Evolutionary conservation across 2,113 vertebrate species (phyloP), one percentile per base, ranked within the genome.

Genomic region (Rissa tridactyla): DNA sequence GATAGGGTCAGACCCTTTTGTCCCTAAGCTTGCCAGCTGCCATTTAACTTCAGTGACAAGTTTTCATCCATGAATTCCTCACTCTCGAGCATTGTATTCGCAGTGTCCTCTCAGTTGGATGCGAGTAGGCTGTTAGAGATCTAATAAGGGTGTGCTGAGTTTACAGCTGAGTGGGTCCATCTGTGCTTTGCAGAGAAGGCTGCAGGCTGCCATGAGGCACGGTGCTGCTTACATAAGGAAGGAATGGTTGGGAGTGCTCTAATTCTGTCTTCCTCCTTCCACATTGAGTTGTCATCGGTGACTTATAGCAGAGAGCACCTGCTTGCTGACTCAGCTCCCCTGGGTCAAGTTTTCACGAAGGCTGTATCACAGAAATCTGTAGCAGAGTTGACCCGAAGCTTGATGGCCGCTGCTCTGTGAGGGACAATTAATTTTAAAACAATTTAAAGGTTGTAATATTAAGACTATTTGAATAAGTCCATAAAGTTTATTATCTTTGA

Each of bases 151-250:
- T 66, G 62, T 46, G 66, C 90, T 57, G 84, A 13, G 1, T 93
- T 96, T 65, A 85, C 92, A 94, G 94, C 92, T 94, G 92, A 87
- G 20, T 69, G 94, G 44, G 42, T 30, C 96, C 93, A 86, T 94
- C 96, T 95, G 96, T 0, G 46, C 84, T 75, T 76, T 61, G 90
- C 61, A 69, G 57, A 54, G 94, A 25, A 61, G 29, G 13, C 58
- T 78, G 84, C 72, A 19, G 66, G 61, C 92, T 94, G 93, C 91
- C 36, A 4, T 21, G 69, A 76, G 89, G 91, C 93, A 51, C 58
- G 10, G 85, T 3, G 58, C 84, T 94, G 75, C 93, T 96, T 93
- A 77, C 49, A 11, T 91, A 88, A 94, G 90, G 87, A 60, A 73
- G 75, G 70, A 73, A 69, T 65, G 66, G 58, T 55, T 69, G 90